A percentile compares a stretch with the other conserved stretches of the same genome.
Evolutionary conservation across 2,888 invertebrate species (phyloP).

Genomic region (Drosophila gaucha): DNA sequence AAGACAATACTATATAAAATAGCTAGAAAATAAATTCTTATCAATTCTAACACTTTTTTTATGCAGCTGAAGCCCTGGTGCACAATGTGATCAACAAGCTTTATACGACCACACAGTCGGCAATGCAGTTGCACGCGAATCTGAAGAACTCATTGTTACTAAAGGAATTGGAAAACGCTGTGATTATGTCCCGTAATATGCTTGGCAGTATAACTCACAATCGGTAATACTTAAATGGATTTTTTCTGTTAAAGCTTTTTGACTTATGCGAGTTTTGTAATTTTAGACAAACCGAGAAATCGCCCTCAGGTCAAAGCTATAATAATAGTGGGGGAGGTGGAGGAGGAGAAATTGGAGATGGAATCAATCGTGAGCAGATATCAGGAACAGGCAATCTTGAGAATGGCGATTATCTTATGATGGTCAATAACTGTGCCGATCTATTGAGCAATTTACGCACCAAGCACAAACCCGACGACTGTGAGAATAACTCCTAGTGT

Average conservation of each 20-base stretch:
- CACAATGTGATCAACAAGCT: conserved; percentile 87
- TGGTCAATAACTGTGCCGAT: conserved; percentile 88
- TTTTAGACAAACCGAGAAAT: conserved; percentile 73
- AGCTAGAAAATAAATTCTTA: background rate
- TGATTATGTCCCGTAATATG: conserved; percentile 85
- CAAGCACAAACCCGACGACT: conserved; percentile 85
- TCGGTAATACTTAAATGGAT: conserved; percentile 58
- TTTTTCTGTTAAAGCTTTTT: background rate
- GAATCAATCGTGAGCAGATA: conserved; percentile 61
- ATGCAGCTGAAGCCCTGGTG: conserved; percentile 87
- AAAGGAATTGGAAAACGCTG: conserved; percentile 85
- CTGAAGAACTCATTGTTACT: conserved; percentile 84
- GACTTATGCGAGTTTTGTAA: background rate
- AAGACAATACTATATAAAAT: background rate
- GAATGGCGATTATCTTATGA: conserved; percentile 85
- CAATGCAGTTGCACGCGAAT: conserved; percentile 84
- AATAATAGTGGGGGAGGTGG: conserved; percentile 53
- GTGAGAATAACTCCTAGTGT: conserved; percentile 85
- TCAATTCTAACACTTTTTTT: background rate
- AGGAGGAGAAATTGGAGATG: conserved; percentile 42
- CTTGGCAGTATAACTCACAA: conserved; percentile 84
- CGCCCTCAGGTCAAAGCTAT: conserved; percentile 62
- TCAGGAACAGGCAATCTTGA: conserved; percentile 70
- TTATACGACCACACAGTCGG: conserved; percentile 84
- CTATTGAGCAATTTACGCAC: conserved; percentile 86